Conservation (phyloP, 1,140 invertebrate genomes). For the Drosophila ogumai region DNA sequence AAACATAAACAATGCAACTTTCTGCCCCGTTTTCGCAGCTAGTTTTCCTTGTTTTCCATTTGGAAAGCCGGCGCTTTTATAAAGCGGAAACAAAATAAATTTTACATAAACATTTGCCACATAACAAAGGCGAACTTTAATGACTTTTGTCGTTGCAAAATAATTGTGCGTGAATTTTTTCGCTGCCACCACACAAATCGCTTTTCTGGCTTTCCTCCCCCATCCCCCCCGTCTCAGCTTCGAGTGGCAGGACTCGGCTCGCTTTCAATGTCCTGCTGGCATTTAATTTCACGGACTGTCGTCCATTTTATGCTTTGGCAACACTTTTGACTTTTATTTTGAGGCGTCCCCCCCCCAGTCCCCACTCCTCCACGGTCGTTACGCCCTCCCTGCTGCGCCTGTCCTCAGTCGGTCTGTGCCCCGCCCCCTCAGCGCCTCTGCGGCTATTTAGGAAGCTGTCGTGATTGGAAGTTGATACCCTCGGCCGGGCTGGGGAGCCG, state of each 20-base stretch:
- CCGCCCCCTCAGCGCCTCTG: slow-evolving; percentile 2
- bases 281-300: slow-evolving; percentile 83
- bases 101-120: slow-evolving; percentile 74
- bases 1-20: slow-evolving; percentile 72
- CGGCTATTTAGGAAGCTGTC: slow-evolving; percentile 14
- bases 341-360: slow-evolving; percentile 27
- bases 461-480: slow-evolving; percentile 50
- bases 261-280: slow-evolving; percentile 80
- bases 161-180: slow-evolving; percentile 80
- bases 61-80: slow-evolving; percentile 29
- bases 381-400: background rate
- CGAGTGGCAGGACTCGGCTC: slow-evolving; percentile 38
- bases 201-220: background rate
- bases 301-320: slow-evolving; percentile 81
- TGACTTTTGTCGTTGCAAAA: slow-evolving; percentile 82
- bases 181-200: slow-evolving; percentile 36
- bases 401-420: background rate
- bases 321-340: slow-evolving; percentile 79
- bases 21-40: slow-evolving; percentile 32
- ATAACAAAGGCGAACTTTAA: slow-evolving; percentile 71
- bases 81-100: slow-evolving; percentile 74
- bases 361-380: background rate
- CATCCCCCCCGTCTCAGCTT: background rate
- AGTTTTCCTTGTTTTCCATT: slow-evolving; percentile 32
- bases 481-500: slow-evolving; percentile 5